Conservation (phyloP, 1,140 invertebrate genomes). For the Lineus longissimus region DNA sequence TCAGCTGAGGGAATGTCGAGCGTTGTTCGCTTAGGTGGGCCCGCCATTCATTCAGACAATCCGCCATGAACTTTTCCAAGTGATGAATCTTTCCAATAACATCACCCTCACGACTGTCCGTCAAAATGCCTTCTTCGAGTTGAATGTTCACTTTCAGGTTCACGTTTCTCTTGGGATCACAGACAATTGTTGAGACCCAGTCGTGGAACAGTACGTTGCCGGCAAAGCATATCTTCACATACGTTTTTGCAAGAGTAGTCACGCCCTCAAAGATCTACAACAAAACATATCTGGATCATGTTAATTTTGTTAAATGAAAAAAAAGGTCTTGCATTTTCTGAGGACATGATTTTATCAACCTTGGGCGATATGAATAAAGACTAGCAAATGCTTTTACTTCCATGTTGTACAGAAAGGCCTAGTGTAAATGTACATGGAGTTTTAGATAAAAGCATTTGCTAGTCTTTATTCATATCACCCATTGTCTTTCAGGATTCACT, state of each 20-base stretch:
- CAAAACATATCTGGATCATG: no score
- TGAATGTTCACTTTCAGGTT: conserved; percentile 34
- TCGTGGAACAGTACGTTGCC: conserved; percentile 41
- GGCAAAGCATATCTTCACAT: conserved; percentile 30
- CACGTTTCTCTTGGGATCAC: conserved; percentile 18
- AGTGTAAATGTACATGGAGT: no score
- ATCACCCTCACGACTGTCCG: conserved; percentile 1
- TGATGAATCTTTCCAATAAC: conserved; percentile 22
- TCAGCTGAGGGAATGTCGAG: conserved; percentile 31
- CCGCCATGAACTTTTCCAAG: conserved; percentile 39
- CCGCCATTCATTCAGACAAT: conserved; percentile 38
- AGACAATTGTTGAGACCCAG: conserved; percentile 37
- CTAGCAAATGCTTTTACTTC: no score
- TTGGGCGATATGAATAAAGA: no score
- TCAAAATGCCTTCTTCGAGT: conserved; percentile 15
- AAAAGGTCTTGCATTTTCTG: no score
- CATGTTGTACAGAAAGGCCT: no score
- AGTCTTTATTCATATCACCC: no score
- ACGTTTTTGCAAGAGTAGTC: conserved; percentile 33
- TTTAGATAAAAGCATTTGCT: no score
- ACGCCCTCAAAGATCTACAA: conserved; percentile 43
- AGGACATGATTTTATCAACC: no score
- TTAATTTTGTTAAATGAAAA: conserved; percentile 16
- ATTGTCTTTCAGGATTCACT: no score
- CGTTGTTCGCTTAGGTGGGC: conserved; percentile 32